A percentile compares a stretch with the other conserved stretches of the same genome.
Conservation (phyloP, 2,113 vertebrate species). For the Bufo bufo region DNA sequence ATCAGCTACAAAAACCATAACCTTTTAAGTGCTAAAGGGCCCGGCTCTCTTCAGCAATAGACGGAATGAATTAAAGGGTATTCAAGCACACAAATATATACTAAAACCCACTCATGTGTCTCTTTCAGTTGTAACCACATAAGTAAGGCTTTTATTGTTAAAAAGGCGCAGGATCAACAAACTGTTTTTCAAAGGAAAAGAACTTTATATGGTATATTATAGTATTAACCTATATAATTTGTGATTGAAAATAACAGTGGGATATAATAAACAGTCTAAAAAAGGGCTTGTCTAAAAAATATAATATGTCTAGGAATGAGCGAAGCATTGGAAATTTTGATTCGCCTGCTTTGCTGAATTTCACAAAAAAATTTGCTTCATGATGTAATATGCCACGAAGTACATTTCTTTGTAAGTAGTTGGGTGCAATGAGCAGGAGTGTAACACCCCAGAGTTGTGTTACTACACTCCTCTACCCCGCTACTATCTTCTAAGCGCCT, state of each 20-base stretch:
- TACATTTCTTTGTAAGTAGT: too few species aligned
- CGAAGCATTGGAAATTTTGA: too few species aligned
- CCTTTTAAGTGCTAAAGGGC: conserved; percentile 46
- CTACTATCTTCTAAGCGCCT: too few species aligned
- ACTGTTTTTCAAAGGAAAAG: background rate
- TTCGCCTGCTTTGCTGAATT: too few species aligned
- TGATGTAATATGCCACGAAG: too few species aligned
- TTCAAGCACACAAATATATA: conserved; percentile 43
- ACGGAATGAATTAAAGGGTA: conserved; percentile 45
- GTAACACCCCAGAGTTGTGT: too few species aligned
- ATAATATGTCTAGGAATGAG: too few species aligned
- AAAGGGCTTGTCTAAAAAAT: background rate
- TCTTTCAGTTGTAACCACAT: conserved; percentile 6
- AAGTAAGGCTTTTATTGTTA: conserved; percentile 11
- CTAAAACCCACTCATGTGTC: conserved; percentile 42
- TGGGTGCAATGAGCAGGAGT: too few species aligned
- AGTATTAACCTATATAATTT: too few species aligned
- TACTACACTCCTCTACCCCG: too few species aligned
- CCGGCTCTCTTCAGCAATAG: conserved; percentile 22
- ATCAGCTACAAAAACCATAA: conserved; percentile 43
- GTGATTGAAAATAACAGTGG: background rate
- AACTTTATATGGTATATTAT: too few species aligned
- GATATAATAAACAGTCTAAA: background rate
- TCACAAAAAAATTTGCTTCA: too few species aligned
- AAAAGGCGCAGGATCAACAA: background rate